phyloP scores from a whole-genome alignment of 2,113 vertebrate species.

The Choloepus hoffmanni region DNA sequence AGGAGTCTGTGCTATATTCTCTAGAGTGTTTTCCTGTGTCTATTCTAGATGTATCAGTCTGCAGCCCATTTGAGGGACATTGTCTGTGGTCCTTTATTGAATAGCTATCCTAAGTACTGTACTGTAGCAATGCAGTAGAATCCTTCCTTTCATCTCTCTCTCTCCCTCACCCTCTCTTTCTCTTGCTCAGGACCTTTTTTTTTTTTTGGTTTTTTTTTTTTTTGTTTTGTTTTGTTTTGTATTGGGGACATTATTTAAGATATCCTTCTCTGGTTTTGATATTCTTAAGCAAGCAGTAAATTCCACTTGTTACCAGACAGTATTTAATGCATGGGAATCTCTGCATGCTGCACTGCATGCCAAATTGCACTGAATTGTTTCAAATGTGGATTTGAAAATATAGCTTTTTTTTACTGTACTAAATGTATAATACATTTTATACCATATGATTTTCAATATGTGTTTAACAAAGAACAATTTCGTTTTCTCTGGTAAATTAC shows the following conservation, averaged over 20 bases:
- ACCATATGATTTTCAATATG: conserved; percentile 71
- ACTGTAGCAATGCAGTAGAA: background rate
- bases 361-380: conserved; percentile 65
- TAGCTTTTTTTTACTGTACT: conserved; percentile 53
- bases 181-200: background rate
- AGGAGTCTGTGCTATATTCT: background rate
- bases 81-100: background rate
- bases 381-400: conserved; percentile 70
- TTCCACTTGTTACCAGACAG: background rate
- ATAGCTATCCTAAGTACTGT: background rate
- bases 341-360: background rate
- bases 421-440: conserved; percentile 50
- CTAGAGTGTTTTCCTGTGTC: background rate
- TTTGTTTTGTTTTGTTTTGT: background rate
- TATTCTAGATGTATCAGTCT: background rate
- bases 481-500: conserved; percentile 76
- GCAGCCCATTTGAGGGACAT: background rate
- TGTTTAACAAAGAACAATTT: conserved; percentile 78
- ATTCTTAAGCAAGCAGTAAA: conserved; percentile 42
- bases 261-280: conserved; percentile 24
- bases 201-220: background rate
- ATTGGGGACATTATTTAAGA: conserved; percentile 43
- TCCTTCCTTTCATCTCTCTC: background rate
- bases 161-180: background rate
- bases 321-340: background rate